Evolutionary conservation across 1,140 invertebrate genomes (phyloP).

Genomic region (Vollenhovia emeryi): DNA sequence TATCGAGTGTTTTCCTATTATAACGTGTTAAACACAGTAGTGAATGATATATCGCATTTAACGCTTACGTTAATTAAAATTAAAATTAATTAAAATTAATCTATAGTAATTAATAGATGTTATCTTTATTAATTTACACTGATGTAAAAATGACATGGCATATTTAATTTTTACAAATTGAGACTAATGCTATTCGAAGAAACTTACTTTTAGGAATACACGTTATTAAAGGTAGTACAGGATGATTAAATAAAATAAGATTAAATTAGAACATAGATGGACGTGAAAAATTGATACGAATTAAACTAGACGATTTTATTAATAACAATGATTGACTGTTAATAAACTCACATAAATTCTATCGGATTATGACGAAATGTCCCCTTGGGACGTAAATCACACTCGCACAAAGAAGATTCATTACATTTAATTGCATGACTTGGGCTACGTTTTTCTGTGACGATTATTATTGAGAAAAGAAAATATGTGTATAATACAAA

Average conservation of each 20-base stretch:
- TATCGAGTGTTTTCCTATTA: background rate
- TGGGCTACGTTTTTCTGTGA: background rate
- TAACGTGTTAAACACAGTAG: background rate
- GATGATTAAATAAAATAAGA: background rate
- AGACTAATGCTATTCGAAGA: background rate
- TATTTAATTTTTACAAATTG: background rate
- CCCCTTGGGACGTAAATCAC: background rate
- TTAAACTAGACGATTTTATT: constrained; percentile 25
- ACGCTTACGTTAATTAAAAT: background rate
- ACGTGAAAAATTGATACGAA: constrained; percentile 3
- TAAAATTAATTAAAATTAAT: background rate
- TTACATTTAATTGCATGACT: background rate
- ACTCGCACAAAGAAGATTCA: background rate
- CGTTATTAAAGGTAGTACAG: background rate
- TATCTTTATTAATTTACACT: background rate
- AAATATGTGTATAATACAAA: background rate
- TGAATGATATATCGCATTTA: background rate
- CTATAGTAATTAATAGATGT: background rate
- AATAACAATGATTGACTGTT: constrained; percentile 12
- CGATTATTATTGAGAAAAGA: background rate
- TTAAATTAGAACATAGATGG: background rate
- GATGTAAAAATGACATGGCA: background rate
- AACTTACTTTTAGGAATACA: background rate
- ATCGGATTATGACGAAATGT: background rate
- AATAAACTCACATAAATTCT: background rate